Evolutionary conservation across 2,797 vertebrate genomes (phyloP).

Genomic region (Eutrigla gurnardus): DNA sequence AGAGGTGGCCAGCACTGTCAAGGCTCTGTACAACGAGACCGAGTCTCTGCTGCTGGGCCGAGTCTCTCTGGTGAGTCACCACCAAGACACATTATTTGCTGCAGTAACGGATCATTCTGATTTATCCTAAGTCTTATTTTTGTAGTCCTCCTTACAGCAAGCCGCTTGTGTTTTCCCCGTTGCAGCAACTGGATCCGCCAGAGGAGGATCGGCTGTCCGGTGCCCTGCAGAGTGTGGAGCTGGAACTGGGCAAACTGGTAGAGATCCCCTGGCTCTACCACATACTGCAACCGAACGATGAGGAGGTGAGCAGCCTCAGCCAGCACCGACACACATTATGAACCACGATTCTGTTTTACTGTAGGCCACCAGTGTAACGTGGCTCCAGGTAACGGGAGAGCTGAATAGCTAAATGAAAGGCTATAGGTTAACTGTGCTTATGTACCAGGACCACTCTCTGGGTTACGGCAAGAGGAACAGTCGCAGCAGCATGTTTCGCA

Average conservation of each 20-base stretch:
- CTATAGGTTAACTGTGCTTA: conserved; percentile 82
- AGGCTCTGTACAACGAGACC: conserved; percentile 96
- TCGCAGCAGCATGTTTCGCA: conserved; percentile 96
- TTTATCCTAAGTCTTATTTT: neutral
- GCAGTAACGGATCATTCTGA: neutral
- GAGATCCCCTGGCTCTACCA: conserved; percentile 97
- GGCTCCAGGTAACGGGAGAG: conserved; percentile 57
- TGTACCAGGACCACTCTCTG: conserved; percentile 92
- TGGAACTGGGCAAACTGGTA: conserved; percentile 91
- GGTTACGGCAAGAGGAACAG: conserved; percentile 97
- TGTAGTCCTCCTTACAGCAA: neutral
- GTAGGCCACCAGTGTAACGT: conserved; percentile 30
- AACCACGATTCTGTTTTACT: neutral
- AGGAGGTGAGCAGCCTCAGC: conserved; percentile 87
- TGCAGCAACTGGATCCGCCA: conserved; percentile 93
- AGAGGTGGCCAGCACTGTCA: conserved; percentile 95
- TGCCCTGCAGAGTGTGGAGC: conserved; percentile 91
- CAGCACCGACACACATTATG: neutral
- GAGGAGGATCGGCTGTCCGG: conserved; percentile 93
- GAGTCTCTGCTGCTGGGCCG: conserved; percentile 93
- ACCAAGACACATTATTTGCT: neutral
- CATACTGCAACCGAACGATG: conserved; percentile 94
- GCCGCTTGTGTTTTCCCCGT: conserved; percentile 22
- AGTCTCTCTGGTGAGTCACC: conserved; percentile 92
- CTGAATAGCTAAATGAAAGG: conserved; percentile 79